These are phyloP conservation scores for Dorcus hopei DNA, from an alignment of 2,888 invertebrate genomes.

Conservation along the genomic window DNA sequence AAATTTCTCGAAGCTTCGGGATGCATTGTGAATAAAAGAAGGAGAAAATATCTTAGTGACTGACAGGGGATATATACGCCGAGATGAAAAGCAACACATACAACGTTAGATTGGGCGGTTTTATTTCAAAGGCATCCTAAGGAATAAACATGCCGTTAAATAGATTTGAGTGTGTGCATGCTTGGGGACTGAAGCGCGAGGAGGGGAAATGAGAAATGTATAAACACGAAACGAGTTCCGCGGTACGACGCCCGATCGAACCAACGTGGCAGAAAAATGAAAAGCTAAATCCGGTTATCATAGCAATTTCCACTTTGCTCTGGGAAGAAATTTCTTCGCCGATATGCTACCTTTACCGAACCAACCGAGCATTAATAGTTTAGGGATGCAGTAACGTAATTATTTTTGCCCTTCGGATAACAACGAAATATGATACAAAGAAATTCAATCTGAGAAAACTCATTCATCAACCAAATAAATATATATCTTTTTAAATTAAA, in stretches of 20 bases:
- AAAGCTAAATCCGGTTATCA: constrained; percentile 55
- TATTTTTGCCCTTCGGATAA: too few species aligned
- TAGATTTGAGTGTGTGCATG: constrained; percentile 32
- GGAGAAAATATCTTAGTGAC: constrained; percentile 28
- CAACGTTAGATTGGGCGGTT: constrained; percentile 21
- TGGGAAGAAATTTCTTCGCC: constrained; percentile 16
- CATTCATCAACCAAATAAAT: too few species aligned
- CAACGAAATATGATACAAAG: too few species aligned
- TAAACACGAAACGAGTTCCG: constrained; percentile 36
- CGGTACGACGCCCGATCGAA: constrained; percentile 41
- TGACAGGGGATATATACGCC: constrained; percentile 31
- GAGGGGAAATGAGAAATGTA: constrained; percentile 44
- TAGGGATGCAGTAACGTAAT: too few species aligned
- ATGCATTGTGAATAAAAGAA: constrained; percentile 43
- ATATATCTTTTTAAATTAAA: too few species aligned
- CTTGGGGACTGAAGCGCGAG: constrained; percentile 31
- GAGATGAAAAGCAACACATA: constrained; percentile 1
- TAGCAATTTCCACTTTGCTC: constrained; percentile 49
- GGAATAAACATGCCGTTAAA: constrained; percentile 35
- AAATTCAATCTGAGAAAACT: too few species aligned
- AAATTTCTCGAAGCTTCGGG: constrained; percentile 49
- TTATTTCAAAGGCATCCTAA: constrained; percentile 34
- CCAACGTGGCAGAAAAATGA: constrained; percentile 55
- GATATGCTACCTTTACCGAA: not conserved
- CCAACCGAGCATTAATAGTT: not conserved